Conservation (phyloP, 2,797 vertebrate species). For the Antrozous pallidus region DNA sequence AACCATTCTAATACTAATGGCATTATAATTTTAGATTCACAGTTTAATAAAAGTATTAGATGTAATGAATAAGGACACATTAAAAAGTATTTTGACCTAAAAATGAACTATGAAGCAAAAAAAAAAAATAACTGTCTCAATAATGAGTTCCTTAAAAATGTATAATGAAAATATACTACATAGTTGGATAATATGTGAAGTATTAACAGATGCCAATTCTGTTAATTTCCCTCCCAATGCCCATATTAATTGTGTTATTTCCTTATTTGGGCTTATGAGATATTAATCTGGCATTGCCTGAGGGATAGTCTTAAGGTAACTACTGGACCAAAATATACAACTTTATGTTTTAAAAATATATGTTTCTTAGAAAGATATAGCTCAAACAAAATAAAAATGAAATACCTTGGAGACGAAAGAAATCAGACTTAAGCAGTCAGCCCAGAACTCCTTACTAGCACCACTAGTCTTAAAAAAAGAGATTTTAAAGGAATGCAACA, state of each 20-base stretch:
- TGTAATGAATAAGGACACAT: background rate
- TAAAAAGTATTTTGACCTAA: background rate
- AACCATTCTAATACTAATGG: background rate
- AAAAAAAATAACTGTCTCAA: background rate
- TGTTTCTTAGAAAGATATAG: background rate
- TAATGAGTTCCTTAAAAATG: background rate
- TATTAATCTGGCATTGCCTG: background rate
- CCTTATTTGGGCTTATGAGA: background rate
- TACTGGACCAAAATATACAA: background rate
- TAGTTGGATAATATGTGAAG: background rate
- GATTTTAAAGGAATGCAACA: background rate
- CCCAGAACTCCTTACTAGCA: rapidly evolving
- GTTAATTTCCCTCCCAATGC: background rate
- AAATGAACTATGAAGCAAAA: background rate
- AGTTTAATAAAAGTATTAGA: background rate
- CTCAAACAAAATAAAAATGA: background rate
- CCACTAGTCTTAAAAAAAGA: background rate
- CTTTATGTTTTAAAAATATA: background rate
- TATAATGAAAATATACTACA: background rate
- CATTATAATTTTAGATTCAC: constrained; percentile 28
- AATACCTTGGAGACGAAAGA: background rate
- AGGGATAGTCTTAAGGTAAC: background rate
- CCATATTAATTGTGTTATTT: background rate
- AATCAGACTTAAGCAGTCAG: background rate
- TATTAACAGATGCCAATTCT: background rate